These are phyloP conservation scores for Oryzias javanicus DNA, from an alignment of 2,113 vertebrate genomes.

Conservation along the genomic window DNA sequence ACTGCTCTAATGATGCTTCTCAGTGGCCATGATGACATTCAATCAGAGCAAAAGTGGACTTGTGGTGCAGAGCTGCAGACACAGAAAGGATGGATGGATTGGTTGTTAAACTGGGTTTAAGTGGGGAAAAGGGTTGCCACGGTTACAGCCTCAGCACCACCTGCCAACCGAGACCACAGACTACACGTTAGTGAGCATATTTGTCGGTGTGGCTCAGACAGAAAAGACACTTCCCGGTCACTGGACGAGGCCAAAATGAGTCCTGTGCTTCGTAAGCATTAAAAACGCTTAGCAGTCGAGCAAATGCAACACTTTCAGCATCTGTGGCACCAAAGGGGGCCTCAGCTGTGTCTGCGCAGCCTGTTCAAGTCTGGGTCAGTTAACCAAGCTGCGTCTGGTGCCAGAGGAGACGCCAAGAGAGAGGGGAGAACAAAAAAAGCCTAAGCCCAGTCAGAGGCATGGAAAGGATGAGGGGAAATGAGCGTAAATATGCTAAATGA, in stretches of 20 bases:
- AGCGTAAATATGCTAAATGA: constrained; percentile 12
- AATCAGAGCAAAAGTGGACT: constrained; percentile 11
- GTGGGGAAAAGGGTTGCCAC: constrained; percentile 56
- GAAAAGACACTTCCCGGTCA: constrained; percentile 14
- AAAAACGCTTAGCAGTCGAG: constrained; percentile 15
- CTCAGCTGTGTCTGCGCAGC: constrained; percentile 48
- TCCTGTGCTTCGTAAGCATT: constrained; percentile 34
- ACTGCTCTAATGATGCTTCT: constrained; percentile 44
- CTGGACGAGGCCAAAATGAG: constrained; percentile 16
- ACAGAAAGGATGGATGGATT: constrained; percentile 32
- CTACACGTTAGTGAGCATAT: constrained; percentile 63
- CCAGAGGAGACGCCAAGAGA: constrained; percentile 47
- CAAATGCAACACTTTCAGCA: constrained; percentile 30
- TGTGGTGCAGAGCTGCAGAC: constrained; percentile 40
- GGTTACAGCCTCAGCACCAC: constrained; percentile 66
- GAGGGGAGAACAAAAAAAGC: constrained; percentile 10
- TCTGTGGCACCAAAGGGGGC: constrained; percentile 38
- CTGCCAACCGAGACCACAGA: constrained; percentile 55
- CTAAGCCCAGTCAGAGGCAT: constrained; percentile 15
- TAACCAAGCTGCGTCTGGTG: constrained; percentile 52
- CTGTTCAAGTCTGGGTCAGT: constrained; percentile 29
- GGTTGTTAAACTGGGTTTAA: constrained; percentile 50
- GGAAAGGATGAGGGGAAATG: constrained; percentile 28
- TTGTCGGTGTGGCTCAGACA: constrained; percentile 42
- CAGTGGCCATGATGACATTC: constrained; percentile 29